A percentile compares a stretch with the other conserved stretches of the same genome.
phyloP scores from a whole-genome alignment of 2,888 invertebrate species.

The Xestia ashworthii region DNA sequence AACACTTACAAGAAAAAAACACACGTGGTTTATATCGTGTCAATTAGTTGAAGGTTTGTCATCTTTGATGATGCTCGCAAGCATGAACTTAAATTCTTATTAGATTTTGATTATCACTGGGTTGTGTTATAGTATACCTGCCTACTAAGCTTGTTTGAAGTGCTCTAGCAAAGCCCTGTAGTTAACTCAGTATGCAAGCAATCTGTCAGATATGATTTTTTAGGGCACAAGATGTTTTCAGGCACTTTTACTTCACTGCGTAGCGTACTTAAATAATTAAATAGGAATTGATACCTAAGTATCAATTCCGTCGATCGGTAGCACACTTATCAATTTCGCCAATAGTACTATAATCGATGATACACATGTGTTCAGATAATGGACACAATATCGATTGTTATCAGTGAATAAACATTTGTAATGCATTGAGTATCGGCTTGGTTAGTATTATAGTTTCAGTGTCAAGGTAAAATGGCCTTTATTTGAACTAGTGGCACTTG shows the following conservation, averaged over 20 bases:
- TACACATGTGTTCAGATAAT: constrained; percentile 1
- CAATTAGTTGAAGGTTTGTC: neutral
- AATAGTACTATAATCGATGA: neutral
- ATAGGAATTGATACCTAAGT: too few relatives aligned
- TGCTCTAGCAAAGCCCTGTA: neutral
- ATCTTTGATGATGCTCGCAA: neutral
- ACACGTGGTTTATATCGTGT: neutral
- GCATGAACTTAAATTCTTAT: too few relatives aligned
- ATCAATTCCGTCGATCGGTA: too few relatives aligned
- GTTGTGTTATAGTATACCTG: too few relatives aligned
- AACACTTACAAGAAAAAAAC: neutral
- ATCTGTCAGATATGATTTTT: neutral
- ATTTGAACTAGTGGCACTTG: constrained; percentile 3
- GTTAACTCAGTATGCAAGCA: neutral
- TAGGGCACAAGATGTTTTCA: neutral
- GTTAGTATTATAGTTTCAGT: too few relatives aligned
- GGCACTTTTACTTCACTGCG: neutral
- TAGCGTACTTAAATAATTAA: neutral
- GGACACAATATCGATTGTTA: constrained; percentile 19
- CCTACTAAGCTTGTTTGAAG: neutral
- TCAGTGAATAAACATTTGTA: constrained; percentile 27
- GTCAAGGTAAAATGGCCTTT: neutral
- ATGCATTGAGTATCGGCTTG: constrained; percentile 5
- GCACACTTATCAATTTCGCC: neutral
- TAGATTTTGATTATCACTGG: too few relatives aligned